A percentile compares a stretch with the other conserved stretches of the same genome.
These are phyloP conservation scores for Punctoribates punctum DNA, from an alignment of 2,888 invertebrate genomes.

Conservation along the genomic window DNA sequence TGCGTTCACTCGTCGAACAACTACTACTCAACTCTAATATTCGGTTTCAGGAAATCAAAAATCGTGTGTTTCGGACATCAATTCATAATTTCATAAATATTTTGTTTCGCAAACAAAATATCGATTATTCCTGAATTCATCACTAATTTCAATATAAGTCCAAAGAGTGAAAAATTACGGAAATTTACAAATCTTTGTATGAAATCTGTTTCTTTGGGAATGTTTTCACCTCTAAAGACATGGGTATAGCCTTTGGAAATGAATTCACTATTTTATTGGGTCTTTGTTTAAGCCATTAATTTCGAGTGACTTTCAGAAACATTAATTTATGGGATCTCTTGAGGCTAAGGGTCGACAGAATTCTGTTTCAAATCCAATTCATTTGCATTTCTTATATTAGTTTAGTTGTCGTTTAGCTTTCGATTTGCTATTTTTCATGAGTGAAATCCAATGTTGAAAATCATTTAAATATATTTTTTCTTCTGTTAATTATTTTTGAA, in stretches of 20 bases:
- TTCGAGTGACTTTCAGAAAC: not conserved
- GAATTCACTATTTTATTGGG: not conserved
- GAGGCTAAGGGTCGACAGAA: not conserved
- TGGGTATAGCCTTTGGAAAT: not conserved
- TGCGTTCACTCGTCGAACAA: slow-evolving; percentile 4
- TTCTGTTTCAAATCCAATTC: not conserved
- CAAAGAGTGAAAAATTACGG: not conserved
- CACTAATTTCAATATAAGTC: not conserved
- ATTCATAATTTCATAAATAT: no score
- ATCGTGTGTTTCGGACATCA: slow-evolving; percentile 20
- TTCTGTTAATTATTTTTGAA: not conserved
- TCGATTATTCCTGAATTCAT: not conserved
- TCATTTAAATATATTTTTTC: no score
- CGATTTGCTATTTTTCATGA: not conserved
- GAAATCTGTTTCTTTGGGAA: not conserved
- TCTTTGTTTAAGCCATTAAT: not conserved
- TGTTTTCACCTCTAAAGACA: not conserved
- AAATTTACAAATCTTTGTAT: not conserved
- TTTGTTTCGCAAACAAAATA: not conserved
- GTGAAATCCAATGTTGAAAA: no score
- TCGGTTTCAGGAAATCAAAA: slow-evolving; percentile 18
- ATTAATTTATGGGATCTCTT: not conserved
- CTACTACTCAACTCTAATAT: slow-evolving; percentile 1
- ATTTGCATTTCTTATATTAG: not conserved
- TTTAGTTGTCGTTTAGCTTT: not conserved